A percentile compares a stretch with the other conserved stretches of the same genome.
phyloP scores from a whole-genome alignment of 1,140 invertebrate species.

The Antheraea mylitta region DNA sequence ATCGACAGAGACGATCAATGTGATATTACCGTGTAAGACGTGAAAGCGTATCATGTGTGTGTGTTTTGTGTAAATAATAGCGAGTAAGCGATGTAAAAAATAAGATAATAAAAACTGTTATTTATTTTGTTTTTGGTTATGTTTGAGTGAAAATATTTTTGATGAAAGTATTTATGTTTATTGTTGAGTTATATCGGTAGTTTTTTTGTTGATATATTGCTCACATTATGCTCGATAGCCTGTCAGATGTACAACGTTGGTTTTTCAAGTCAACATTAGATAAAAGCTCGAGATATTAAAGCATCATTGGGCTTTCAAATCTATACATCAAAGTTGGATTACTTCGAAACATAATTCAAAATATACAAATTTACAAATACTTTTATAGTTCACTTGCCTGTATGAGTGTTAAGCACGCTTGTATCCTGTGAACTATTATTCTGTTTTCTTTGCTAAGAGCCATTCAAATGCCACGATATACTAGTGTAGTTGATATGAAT shows the following conservation, averaged over 20 bases:
- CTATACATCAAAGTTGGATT: not conserved
- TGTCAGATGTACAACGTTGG: not conserved
- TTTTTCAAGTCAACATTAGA: not conserved
- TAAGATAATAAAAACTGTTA: conserved; percentile 53
- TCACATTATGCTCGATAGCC: not conserved
- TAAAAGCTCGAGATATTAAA: not conserved
- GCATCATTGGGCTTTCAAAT: not conserved
- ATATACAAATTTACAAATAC: not conserved
- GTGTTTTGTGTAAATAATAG: conserved; percentile 64
- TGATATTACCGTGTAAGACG: conserved; percentile 71
- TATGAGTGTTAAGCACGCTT: not conserved
- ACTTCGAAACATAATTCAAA: not conserved
- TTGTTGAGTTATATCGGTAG: conserved; percentile 5
- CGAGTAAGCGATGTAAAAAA: conserved; percentile 57
- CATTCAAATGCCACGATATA: not conserved
- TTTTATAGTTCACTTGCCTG: conserved; percentile 1
- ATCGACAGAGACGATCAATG: conserved; percentile 73
- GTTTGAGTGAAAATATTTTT: conserved; percentile 24
- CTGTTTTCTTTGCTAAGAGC: conserved; percentile 2
- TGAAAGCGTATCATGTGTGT: conserved; percentile 43
- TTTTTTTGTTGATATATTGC: conserved; percentile 8
- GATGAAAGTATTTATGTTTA: conserved; percentile 8
- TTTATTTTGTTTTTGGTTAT: conserved; percentile 51
- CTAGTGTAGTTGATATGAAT: not conserved
- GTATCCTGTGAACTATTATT: not conserved